Evolutionary conservation across 2,113 vertebrate genomes (phyloP), one percentile per base, ranked within the genome.

Genomic region (Phyllostomus discolor): DNA sequence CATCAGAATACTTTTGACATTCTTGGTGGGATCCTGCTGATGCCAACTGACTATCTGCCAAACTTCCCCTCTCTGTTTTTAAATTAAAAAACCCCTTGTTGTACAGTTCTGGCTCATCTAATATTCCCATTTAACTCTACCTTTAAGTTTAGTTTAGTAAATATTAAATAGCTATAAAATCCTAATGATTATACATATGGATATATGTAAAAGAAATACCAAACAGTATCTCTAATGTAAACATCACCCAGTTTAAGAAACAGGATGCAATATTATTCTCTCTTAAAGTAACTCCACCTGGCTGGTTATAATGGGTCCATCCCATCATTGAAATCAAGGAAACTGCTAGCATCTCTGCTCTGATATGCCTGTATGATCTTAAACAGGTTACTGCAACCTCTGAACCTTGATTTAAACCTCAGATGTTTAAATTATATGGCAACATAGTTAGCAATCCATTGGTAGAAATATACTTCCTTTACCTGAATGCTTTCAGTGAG

Each of bases 1-100:
- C 66, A 38, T 35, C 62, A 82, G 62, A 54, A 33, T 50, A 80
- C 48, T 92, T 91, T 83, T 52, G 2, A 46, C 91, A n/a, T 91
- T 96, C 85, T 66, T 95, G 64, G 7, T 84, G 69, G 10, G 67
- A 72, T 83, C 57, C 57, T 90, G 66, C 31, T 75, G 54, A 90
- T 82, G 91, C 48, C 90, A 95, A 84, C 9, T 90, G 84, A 88
- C 48, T 50, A 5, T 81, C 38, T 69, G 43, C 78, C 85, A 96
- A 73, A 73, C 35, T 70, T 59, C 57, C 46, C 89, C 19, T 24
- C 59, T 31, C 26, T 62, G 12, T 64, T 91, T 88, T 90, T 43
- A 15, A 67, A 89, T 79, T 86, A 28, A 82, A 73, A 54, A 94
- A 73, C 16, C 54, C 33, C 46, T 88, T 22, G 84, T 93, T 52